Evolutionary conservation across 2,888 invertebrate species (phyloP).

Genomic region (Poecilus cupreus): DNA sequence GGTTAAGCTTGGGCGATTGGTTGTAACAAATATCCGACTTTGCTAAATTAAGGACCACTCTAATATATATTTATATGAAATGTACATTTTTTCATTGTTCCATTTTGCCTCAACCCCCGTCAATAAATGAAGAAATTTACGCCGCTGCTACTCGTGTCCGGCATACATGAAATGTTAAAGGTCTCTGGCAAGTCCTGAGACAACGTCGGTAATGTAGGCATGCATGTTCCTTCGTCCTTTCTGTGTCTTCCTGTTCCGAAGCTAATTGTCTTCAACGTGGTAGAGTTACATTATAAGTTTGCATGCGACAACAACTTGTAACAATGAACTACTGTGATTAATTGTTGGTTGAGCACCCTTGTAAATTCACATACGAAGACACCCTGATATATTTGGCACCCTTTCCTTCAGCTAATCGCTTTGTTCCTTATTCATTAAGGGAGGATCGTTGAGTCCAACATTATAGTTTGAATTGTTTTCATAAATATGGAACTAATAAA

Average conservation of each 20-base stretch:
- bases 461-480: too few species aligned
- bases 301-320: conserved; percentile 21
- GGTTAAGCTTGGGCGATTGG: too few species aligned
- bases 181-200: background rate
- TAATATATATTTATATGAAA: too few species aligned
- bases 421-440: conserved; percentile 34
- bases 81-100: too few species aligned
- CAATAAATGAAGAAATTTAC: too few species aligned
- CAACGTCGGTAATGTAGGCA: background rate
- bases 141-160: too few species aligned
- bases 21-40: too few species aligned
- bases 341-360: background rate
- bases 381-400: conserved; percentile 12
- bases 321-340: conserved; percentile 15
- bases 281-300: background rate
- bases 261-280: conserved; percentile 16
- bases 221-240: conserved; percentile 22
- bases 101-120: too few species aligned
- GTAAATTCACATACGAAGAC: conserved; percentile 14
- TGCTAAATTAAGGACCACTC: too few species aligned
- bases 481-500: too few species aligned
- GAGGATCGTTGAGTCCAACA: too few species aligned
- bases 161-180: background rate
- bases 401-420: conserved; percentile 23
- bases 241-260: conserved; percentile 33